Conservation (phyloP, 2,797 vertebrate species). For the Champsocephalus esox region DNA sequence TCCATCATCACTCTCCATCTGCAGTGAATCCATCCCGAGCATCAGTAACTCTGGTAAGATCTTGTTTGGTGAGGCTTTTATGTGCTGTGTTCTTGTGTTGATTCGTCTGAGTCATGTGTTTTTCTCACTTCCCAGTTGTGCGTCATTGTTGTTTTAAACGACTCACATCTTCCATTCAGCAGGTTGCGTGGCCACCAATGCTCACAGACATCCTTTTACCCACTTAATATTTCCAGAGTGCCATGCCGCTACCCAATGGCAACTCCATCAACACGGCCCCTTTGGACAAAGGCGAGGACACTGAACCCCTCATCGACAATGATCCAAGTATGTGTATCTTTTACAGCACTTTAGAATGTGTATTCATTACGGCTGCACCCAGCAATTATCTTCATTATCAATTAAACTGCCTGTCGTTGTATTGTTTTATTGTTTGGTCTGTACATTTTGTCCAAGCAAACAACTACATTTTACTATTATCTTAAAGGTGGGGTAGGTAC, state of each 20-base stretch:
- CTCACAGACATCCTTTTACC: slow-evolving; percentile 44
- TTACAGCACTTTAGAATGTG: background rate
- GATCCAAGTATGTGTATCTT: slow-evolving; percentile 57
- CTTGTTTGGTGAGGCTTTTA: background rate
- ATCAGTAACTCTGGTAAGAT: slow-evolving; percentile 12
- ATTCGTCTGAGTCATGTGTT: slow-evolving; percentile 7
- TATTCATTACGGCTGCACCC: background rate
- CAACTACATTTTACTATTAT: no score
- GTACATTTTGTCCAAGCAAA: no score
- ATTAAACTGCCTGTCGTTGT: background rate
- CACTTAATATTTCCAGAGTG: background rate
- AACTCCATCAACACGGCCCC: slow-evolving; percentile 70
- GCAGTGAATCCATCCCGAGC: background rate
- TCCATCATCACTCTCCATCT: background rate
- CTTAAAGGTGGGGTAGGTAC: no score
- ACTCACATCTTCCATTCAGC: background rate
- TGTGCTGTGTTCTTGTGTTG: background rate
- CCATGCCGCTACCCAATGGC: slow-evolving; percentile 71
- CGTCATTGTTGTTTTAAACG: slow-evolving; percentile 12
- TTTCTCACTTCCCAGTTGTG: background rate
- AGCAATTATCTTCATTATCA: background rate
- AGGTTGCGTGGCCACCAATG: slow-evolving; percentile 47
- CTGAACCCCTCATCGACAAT: slow-evolving; percentile 68
- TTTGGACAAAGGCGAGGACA: slow-evolving; percentile 67
- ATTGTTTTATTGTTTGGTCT: no score